Conservation (phyloP, 2,888 invertebrate genomes). For the Theretra japonica region DNA sequence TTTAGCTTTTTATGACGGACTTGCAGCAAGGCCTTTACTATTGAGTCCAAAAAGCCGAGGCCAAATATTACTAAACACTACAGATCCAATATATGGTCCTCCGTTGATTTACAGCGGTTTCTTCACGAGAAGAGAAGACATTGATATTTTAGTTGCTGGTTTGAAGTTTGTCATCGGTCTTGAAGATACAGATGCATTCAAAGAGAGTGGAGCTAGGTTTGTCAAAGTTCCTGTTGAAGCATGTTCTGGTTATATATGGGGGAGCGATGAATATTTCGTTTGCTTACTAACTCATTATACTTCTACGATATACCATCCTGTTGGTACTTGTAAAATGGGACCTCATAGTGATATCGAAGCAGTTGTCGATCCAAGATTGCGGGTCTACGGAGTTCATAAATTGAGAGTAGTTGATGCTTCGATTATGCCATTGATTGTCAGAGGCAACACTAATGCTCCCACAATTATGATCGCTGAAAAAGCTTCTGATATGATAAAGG, state of each 20-base stretch:
- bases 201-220: constrained; percentile 81
- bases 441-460: constrained; percentile 93
- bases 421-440: constrained; percentile 86
- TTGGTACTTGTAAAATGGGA: constrained; percentile 89
- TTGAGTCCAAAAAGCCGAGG: constrained; percentile 87
- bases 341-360: constrained; percentile 85
- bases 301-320: constrained; percentile 88
- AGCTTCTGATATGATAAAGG: constrained; percentile 90
- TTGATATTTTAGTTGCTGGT: constrained; percentile 85
- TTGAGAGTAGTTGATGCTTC: constrained; percentile 88
- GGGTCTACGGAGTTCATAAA: constrained; percentile 86
- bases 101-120: constrained; percentile 90
- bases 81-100: constrained; percentile 88
- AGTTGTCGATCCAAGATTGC: constrained; percentile 87
- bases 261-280: constrained; percentile 87
- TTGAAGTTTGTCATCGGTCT: constrained; percentile 85
- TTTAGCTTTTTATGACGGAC: constrained; percentile 86
- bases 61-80: constrained; percentile 85
- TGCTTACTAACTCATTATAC: constrained; percentile 88
- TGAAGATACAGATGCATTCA: constrained; percentile 85
- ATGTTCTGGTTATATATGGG: constrained; percentile 84
- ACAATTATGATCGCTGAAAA: constrained; percentile 95
- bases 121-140: constrained; percentile 86
- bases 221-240: constrained; percentile 85
- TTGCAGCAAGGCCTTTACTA: constrained; percentile 86